Evolutionary conservation across 2,888 invertebrate species (phyloP).

Genomic region (Yponomeuta malinellus): DNA sequence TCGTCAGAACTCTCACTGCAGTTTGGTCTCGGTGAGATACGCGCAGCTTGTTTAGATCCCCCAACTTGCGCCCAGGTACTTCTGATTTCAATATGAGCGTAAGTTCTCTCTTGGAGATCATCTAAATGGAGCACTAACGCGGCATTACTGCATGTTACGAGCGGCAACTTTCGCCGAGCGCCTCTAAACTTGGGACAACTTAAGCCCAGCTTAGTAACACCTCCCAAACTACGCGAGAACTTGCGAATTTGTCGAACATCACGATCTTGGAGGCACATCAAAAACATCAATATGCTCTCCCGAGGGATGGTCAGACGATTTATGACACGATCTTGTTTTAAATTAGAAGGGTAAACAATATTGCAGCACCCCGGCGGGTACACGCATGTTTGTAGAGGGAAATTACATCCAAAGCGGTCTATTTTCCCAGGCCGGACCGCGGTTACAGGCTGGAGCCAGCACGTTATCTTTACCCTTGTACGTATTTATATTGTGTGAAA

Average conservation of each 20-base stretch:
- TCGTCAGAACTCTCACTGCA: not conserved
- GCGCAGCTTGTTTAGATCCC: not conserved
- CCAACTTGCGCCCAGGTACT: not conserved
- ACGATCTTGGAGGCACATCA: not conserved
- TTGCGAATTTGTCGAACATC: not conserved
- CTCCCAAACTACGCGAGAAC: not conserved
- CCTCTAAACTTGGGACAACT: not conserved
- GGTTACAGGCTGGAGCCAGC: not conserved
- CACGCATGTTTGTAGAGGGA: not conserved
- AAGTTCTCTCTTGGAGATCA: not conserved
- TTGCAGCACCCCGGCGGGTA: not conserved
- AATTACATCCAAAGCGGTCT: not conserved
- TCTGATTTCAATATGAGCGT: not conserved
- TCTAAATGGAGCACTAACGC: conserved; percentile 1
- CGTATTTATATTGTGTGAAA: conserved; percentile 2
- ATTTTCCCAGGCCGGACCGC: not conserved
- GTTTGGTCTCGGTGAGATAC: not conserved
- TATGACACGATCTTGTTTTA: not conserved
- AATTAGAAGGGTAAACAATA: not conserved
- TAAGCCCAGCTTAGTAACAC: conserved; percentile 8
- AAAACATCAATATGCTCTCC: not conserved
- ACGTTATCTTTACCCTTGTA: not conserved
- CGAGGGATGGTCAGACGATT: not conserved
- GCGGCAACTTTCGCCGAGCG: conserved; percentile 2
- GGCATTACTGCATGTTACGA: conserved; percentile 4